phyloP scores from a whole-genome alignment of 2,888 invertebrate species.

The Drosophila anomalata region DNA sequence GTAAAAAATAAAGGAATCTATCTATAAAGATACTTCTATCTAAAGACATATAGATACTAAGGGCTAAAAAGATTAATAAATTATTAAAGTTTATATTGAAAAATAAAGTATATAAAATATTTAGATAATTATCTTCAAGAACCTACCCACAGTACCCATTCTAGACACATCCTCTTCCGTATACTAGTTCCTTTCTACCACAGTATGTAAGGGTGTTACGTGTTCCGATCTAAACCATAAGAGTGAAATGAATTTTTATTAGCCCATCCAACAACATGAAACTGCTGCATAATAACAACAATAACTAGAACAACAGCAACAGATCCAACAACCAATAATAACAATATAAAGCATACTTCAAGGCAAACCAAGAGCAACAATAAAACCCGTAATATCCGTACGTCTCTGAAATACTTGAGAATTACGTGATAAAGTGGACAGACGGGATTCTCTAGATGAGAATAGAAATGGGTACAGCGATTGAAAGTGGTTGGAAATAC shows the following conservation, averaged over 20 bases:
- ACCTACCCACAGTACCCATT: too few species aligned
- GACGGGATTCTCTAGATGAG: slow-evolving; percentile 41
- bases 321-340: slow-evolving; percentile 57
- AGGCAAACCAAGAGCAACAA: slow-evolving; percentile 38
- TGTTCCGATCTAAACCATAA: slow-evolving; percentile 37
- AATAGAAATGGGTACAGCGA: slow-evolving; percentile 12
- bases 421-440: slow-evolving; percentile 78
- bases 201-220: slow-evolving; percentile 45
- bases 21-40: too few species aligned
- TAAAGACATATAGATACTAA: too few species aligned
- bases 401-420: slow-evolving; percentile 60
- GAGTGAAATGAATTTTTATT: slow-evolving; percentile 76
- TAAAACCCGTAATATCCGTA: slow-evolving; percentile 26
- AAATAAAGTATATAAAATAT: too few species aligned
- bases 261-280: slow-evolving; percentile 67
- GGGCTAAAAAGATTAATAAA: too few species aligned
- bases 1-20: too few species aligned
- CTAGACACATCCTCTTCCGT: not conserved
- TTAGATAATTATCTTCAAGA: too few species aligned
- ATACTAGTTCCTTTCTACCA: slow-evolving; percentile 44
- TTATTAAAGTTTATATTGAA: too few species aligned
- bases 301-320: slow-evolving; percentile 38
- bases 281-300: slow-evolving; percentile 76
- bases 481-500: not conserved
- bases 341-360: slow-evolving; percentile 58